Evolutionary conservation across 23 tunicate species (phyloP), one percentile per base, ranked within the genome.

Genomic region (Oikopleura vanhoeffeni): DNA sequence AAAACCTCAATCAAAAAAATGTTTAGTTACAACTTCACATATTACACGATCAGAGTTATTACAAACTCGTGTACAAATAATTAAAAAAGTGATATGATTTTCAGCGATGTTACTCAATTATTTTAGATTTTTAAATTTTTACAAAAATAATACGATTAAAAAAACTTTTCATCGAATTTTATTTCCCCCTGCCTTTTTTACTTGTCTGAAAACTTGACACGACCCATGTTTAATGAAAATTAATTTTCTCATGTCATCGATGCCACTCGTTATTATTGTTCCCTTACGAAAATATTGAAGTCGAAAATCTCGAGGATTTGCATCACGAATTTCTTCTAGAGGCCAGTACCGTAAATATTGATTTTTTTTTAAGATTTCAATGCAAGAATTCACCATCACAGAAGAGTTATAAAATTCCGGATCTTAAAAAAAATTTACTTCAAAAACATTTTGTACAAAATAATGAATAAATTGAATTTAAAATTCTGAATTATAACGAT

Each of bases 281-380:
- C 79, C 79, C 79, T 71, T 71, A 2, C 79, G 79, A 71, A 71
- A 71, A 38, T 71, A 71, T 38, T 71, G 79, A 2, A 71, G 35
- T 33, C 79, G 79, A 71, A 71, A 71, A 30, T 71, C 79, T 18
- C 79, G 27, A 33, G 79, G 2, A 30, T 18, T 13, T 13, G 79
- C 79, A 13, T 30, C 38, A 18, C 35, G 27, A 71, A 71, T 71
- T 71, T 30, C 35, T 3, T 71, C 79, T 32, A 71, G 32, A 2
- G 79, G 79, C 79, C 79, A 71, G 35, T 71, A 32, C 3, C 38
- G 79, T 2, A 71, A 38, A 32, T 18, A 71, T 4, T 33, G 79
- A 71, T 71, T 71, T 30, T 71, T 28, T 71, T 71, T 33, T 3
- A 71, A 30, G 3, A 71, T 13, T 2, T 71, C 35, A 18, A 71